Percentiles rank a stretch among this genome's conserved stretches.
phyloP scores from a whole-genome alignment of 2,888 invertebrate genomes.

The Synanthedon myopaeformis region DNA sequence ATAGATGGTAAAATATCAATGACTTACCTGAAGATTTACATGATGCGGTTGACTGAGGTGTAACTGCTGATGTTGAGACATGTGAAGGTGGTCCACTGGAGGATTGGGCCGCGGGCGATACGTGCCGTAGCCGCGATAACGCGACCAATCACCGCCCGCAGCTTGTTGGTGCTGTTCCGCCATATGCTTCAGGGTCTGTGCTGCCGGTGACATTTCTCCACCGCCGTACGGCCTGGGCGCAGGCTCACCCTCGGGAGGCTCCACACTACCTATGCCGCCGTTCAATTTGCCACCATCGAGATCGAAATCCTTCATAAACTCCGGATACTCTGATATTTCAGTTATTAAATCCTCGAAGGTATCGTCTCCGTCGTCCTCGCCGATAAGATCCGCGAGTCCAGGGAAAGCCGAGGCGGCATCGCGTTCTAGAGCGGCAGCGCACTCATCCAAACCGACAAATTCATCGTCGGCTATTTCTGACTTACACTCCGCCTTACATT shows the following conservation, averaged over 20 bases:
- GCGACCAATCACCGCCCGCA: conserved; percentile 68
- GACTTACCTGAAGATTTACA: conserved; percentile 78
- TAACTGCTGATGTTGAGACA: conserved; percentile 89
- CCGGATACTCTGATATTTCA: conserved; percentile 86
- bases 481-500: conserved; percentile 82
- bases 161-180: conserved; percentile 95
- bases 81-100: conserved; percentile 74
- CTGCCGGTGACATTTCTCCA: conserved; percentile 88
- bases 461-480: conserved; percentile 84
- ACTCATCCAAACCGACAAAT: conserved; percentile 87
- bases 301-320: conserved; percentile 87
- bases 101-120: conserved; percentile 58
- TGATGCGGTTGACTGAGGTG: conserved; percentile 87
- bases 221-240: conserved; percentile 61
- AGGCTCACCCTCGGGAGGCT: conserved; percentile 59
- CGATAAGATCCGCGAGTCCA: conserved; percentile 83
- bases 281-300: conserved; percentile 52
- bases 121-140: conserved; percentile 69
- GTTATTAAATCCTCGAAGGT: conserved; percentile 89
- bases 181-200: conserved; percentile 96
- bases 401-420: conserved; percentile 84
- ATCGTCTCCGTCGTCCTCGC: conserved; percentile 85
- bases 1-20: neutral
- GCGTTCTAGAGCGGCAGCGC: conserved; percentile 87
- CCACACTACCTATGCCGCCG: conserved; percentile 40